phyloP scores from a whole-genome alignment of 2,113 vertebrate species.

The Andinoacara biseriatus region DNA sequence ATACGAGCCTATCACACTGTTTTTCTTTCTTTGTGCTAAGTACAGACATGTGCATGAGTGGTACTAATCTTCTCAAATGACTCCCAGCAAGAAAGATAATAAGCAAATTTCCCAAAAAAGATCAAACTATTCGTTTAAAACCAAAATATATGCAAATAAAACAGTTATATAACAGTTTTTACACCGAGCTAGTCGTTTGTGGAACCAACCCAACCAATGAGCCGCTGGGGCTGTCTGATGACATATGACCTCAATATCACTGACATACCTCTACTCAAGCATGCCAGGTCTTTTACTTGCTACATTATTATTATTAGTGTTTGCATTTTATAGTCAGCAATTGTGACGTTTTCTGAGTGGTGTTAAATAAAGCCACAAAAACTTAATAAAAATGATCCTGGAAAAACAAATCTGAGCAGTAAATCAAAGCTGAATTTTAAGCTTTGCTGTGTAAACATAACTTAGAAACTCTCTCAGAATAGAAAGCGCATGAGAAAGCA shows the following conservation, averaged over 20 bases:
- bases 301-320: background rate
- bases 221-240: background rate
- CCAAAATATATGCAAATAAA: constrained; percentile 6
- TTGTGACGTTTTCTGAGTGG: background rate
- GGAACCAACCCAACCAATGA: background rate
- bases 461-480: constrained; percentile 26
- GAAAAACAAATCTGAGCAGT: constrained; percentile 12
- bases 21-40: constrained; percentile 11
- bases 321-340: constrained; percentile 1
- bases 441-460: constrained; percentile 35
- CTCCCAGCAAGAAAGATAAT: background rate
- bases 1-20: background rate
- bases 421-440: constrained; percentile 25
- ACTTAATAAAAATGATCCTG: constrained; percentile 4
- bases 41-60: background rate
- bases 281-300: constrained; percentile 13
- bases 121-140: background rate
- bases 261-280: constrained; percentile 9
- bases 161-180: background rate
- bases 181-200: background rate
- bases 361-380: constrained; percentile 10
- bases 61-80: background rate
- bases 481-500: constrained; percentile 36
- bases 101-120: background rate
- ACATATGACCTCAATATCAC: constrained; percentile 17